A percentile compares a stretch with the other conserved stretches of the same genome.
Conservation (phyloP, 2,113 vertebrate species). For the Symphodus melops region DNA sequence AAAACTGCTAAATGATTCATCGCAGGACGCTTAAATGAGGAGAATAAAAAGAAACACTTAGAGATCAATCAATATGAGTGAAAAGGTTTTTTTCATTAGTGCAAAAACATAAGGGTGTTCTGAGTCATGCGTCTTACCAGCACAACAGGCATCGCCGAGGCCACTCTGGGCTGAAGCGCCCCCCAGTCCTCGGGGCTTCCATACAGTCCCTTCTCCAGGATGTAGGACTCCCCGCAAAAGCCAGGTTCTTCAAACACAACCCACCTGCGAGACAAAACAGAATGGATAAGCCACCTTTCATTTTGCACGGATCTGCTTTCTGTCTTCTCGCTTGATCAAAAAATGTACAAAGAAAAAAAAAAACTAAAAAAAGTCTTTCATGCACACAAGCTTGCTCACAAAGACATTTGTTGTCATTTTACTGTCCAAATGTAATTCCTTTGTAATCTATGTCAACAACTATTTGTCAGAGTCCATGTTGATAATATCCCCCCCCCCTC, state of each 20-base stretch:
- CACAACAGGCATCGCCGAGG: slow-evolving; percentile 88
- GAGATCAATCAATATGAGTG: neutral
- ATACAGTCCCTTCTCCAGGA: slow-evolving; percentile 92
- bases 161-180: slow-evolving; percentile 83
- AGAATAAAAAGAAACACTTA: neutral
- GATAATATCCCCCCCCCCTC: slow-evolving; percentile 3
- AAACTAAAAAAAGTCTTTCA: neutral
- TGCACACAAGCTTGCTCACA: neutral
- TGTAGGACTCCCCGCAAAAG: slow-evolving; percentile 90
- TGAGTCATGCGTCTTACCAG: slow-evolving; percentile 83
- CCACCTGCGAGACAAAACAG: slow-evolving; percentile 84
- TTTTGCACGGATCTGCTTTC: neutral
- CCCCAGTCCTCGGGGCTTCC: slow-evolving; percentile 91
- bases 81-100: neutral
- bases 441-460: neutral
- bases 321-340: slow-evolving; percentile 7
- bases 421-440: neutral
- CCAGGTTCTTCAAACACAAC: slow-evolving; percentile 90
- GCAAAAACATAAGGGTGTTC: slow-evolving; percentile 1
- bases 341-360: neutral
- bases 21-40: neutral
- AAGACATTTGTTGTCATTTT: slow-evolving; percentile 1
- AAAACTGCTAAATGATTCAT: slow-evolving; percentile 1
- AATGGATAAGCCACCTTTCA: slow-evolving; percentile 5
- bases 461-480: slow-evolving; percentile 5